Conservation (phyloP, 2,888 invertebrate species). For the Yponomeuta plumbellus region DNA sequence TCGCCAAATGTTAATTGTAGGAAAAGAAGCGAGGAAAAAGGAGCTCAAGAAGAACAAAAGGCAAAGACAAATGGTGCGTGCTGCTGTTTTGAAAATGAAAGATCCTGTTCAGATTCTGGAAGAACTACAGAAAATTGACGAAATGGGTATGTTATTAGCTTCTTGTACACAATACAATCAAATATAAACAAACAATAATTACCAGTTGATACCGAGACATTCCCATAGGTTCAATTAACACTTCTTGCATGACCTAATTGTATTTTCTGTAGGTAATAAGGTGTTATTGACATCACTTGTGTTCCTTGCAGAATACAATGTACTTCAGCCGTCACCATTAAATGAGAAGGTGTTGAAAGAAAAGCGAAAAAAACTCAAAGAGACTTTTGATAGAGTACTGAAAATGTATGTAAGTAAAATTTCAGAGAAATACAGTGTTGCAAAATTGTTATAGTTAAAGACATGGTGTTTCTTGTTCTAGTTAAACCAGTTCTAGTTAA, state of each 20-base stretch:
- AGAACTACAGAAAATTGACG: constrained; percentile 98
- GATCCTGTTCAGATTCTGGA: constrained; percentile 96
- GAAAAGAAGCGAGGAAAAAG: constrained; percentile 97
- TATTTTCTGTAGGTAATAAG: no score
- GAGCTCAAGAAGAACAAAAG: constrained; percentile 99
- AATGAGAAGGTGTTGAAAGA: constrained; percentile 98
- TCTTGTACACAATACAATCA: no score
- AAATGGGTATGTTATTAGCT: constrained; percentile 86
- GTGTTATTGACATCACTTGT: not conserved
- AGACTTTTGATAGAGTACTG: constrained; percentile 95
- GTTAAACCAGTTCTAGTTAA: no score
- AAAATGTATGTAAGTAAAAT: constrained; percentile 92
- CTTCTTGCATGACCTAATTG: no score
- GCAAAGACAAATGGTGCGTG: constrained; percentile 95
- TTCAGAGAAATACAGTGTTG: not conserved
- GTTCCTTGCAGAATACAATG: constrained; percentile 88
- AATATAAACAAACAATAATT: no score
- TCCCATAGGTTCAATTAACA: not conserved
- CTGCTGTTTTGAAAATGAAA: constrained; percentile 97
- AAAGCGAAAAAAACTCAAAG: constrained; percentile 95
- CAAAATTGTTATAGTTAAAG: not conserved
- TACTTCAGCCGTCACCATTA: constrained; percentile 93
- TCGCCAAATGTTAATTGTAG: constrained; percentile 59
- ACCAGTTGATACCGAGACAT: not conserved
- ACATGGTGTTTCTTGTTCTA: no score